Base-by-base conservation (phyloP, 1,140 invertebrate species). In the Drosophila kohkoa region DNA sequence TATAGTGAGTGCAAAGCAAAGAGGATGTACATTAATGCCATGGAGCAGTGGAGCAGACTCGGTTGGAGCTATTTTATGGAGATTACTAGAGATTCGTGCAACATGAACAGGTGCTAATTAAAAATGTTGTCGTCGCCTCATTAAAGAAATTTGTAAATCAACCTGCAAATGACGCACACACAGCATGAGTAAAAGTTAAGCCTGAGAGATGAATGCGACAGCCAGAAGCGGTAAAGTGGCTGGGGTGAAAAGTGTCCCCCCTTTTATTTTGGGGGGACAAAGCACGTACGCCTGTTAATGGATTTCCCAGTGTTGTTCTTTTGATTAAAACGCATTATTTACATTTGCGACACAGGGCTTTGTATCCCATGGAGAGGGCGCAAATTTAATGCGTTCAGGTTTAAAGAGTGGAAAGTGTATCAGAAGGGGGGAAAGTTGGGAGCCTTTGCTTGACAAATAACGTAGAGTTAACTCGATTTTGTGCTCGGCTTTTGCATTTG, bases 271-370 rank as follows among this genome's bases (percentile, higher is more conserved):
- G 3, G 20, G 20, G 16, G 60, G 49, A 13, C n/a, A 30, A n/a
- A 35, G 76, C 54, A 89, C 83, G 83, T 88, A 81, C 77, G 15
- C 16, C 28, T 41, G 45, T 83, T 88, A 89, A 88, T 88, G 80
- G 85, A 80, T 89, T 89, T 77, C 20, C 60, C 74, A 59, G 49
- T 78, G 74, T 72, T 78, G 81, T 83, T 55, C 70, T 69, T 78
- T 78, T 88, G 83, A 88, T 88, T 83, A 89, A 88, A 88, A 89
- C 64, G 52, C 85, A 88, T 89, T 89, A 88, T 81, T 88, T 89
- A 81, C 83, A 89, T 88, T 83, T 83, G 80, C 64, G 58, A 69
- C 79, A 70, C 63, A 67, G 63, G 20, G 20, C 11, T 32, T 45
- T 59, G 10, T 20, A 54, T 48, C 51, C n/a, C 28, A 13, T 20